A percentile compares a stretch with the other conserved stretches of the same genome.
Conservation (phyloP, 64 coral and sea anemone genomes). For the Anthopleura sola region DNA sequence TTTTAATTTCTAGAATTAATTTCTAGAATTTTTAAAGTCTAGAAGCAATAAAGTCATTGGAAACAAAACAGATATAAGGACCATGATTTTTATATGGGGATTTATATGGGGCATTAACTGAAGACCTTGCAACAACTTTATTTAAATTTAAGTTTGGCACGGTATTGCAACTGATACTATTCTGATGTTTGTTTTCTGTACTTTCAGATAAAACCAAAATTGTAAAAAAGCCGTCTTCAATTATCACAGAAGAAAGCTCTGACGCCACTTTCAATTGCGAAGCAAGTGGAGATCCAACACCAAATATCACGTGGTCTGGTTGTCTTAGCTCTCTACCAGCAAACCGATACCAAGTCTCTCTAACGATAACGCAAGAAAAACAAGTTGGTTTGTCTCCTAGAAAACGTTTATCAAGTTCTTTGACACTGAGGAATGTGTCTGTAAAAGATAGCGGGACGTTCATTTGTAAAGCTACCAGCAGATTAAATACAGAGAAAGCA, state of each 20-base stretch:
- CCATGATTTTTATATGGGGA: too few relatives aligned
- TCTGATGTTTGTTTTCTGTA: too few relatives aligned
- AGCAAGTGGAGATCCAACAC: conserved; percentile 25
- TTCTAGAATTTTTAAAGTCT: too few relatives aligned
- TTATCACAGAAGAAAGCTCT: conserved; percentile 30
- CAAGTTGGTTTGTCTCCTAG: background rate
- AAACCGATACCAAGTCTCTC: background rate
- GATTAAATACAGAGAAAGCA: background rate
- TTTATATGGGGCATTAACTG: too few relatives aligned
- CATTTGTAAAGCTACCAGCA: background rate
- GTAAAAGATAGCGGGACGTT: background rate
- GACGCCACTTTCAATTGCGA: background rate
- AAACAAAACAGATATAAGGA: too few relatives aligned
- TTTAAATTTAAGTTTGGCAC: too few relatives aligned
- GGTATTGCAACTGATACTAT: background rate
- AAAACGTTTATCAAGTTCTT: background rate
- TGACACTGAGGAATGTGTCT: background rate
- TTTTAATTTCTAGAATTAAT: too few relatives aligned
- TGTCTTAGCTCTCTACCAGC: background rate
- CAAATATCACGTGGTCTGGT: conserved; percentile 31
- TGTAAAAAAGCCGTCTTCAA: background rate
- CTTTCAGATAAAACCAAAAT: conserved; percentile 10
- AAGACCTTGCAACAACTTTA: too few relatives aligned
- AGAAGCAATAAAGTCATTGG: too few relatives aligned
- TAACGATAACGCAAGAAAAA: background rate